phyloP scores from a whole-genome alignment of 2,797 vertebrate species.

The Bucorvus abyssinicus region DNA sequence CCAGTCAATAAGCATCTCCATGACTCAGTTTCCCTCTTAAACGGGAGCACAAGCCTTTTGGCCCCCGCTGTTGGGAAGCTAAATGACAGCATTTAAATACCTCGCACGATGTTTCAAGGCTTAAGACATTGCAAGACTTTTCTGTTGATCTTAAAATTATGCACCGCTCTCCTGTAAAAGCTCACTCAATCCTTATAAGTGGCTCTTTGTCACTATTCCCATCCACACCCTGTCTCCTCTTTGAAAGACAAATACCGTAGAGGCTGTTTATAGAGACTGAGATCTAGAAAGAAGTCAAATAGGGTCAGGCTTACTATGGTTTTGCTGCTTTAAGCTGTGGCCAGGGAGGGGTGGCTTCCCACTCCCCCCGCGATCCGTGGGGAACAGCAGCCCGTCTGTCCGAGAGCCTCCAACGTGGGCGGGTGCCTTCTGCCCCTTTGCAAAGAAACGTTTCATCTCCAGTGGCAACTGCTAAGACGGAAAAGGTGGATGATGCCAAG shows the following conservation, averaged over 20 bases:
- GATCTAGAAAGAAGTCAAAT: slow-evolving; percentile 61
- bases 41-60: not conserved
- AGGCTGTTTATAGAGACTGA: slow-evolving; percentile 44
- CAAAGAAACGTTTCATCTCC: not conserved
- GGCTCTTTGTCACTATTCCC: slow-evolving; percentile 50
- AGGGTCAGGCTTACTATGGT: slow-evolving; percentile 37
- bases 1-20: not conserved
- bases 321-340: slow-evolving; percentile 7
- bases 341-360: slow-evolving; percentile 11
- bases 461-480: not conserved
- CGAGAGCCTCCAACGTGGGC: not conserved
- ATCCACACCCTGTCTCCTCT: slow-evolving; percentile 46
- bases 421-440: not conserved
- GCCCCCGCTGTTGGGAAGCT: not conserved
- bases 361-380: not conserved
- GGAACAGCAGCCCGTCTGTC: not conserved
- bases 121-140: slow-evolving; percentile 5
- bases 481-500: not conserved
- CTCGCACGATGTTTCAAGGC: not conserved
- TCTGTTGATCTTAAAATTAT: slow-evolving; percentile 58
- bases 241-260: slow-evolving; percentile 62
- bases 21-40: slow-evolving; percentile 31
- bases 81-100: slow-evolving; percentile 23
- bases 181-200: slow-evolving; percentile 27
- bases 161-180: not conserved